Conservation (phyloP, 2,888 invertebrate species). For the Hypselothyrea guttata region DNA sequence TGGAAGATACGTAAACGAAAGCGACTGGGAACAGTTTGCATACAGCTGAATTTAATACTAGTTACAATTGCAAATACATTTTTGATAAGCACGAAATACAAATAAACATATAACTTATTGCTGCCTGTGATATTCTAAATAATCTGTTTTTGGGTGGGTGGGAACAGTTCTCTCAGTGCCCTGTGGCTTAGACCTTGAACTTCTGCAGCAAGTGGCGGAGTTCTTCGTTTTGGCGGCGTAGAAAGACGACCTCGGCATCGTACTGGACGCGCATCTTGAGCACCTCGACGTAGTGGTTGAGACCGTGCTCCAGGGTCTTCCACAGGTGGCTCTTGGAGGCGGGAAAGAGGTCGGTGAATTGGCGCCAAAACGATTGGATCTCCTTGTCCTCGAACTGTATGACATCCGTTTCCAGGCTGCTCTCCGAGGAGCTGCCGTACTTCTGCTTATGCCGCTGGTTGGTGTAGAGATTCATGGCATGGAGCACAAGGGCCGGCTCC, state of each 20-base stretch:
- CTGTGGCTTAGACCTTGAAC: constrained; percentile 55
- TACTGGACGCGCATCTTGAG: constrained; percentile 85
- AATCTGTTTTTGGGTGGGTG: not conserved
- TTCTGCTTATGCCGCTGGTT: constrained; percentile 46
- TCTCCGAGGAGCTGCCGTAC: constrained; percentile 42
- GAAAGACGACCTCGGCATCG: constrained; percentile 85
- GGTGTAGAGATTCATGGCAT: constrained; percentile 75
- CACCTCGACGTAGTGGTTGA: constrained; percentile 80
- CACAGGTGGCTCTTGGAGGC: constrained; percentile 87
- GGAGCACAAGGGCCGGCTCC: constrained; percentile 86
- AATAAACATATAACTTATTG: not conserved
- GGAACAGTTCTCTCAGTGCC: not conserved
- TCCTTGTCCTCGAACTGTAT: constrained; percentile 72
- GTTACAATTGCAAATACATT: constrained; percentile 2
- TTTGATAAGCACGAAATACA: not conserved
- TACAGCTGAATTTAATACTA: constrained; percentile 32
- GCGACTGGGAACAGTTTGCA: no score
- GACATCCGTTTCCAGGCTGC: constrained; percentile 48
- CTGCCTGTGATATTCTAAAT: no score
- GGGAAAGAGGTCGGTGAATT: constrained; percentile 85
- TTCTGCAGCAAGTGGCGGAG: constrained; percentile 87
- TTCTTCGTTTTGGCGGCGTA: constrained; percentile 87
- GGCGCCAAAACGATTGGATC: constrained; percentile 87
- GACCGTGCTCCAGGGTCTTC: constrained; percentile 83
- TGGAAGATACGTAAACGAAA: no score